Percentiles rank a stretch among this genome's conserved stretches.
Evolutionary conservation across 2,113 vertebrate genomes (phyloP).

Genomic region (Ornithorhynchus anatinus): DNA sequence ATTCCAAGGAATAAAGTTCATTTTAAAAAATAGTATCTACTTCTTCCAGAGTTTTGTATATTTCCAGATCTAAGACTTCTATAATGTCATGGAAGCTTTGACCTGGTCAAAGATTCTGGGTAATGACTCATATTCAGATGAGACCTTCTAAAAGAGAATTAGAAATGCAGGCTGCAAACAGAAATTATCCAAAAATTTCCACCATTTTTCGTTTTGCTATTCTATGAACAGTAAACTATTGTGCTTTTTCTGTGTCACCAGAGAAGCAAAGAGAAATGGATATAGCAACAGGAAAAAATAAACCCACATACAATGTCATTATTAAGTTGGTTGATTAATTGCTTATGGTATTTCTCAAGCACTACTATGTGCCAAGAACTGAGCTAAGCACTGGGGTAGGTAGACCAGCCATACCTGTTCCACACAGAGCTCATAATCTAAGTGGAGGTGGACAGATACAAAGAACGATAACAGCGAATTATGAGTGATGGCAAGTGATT

Average conservation of each 20-base stretch:
- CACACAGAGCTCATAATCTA: too few species aligned
- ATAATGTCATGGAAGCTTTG: neutral
- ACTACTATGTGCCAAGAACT: too few species aligned
- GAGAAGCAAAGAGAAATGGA: neutral
- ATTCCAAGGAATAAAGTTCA: neutral
- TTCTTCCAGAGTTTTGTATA: neutral
- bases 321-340: too few species aligned
- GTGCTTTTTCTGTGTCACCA: too few species aligned
- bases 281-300: neutral
- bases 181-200: conserved; percentile 7
- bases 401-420: too few species aligned
- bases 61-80: neutral
- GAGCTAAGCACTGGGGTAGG: too few species aligned
- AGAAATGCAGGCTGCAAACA: neutral
- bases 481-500: too few species aligned
- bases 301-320: too few species aligned
- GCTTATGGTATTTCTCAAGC: too few species aligned
- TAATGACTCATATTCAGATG: neutral
- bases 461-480: too few species aligned
- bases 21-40: neutral
- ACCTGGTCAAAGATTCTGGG: conserved; percentile 11
- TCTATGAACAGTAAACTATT: too few species aligned
- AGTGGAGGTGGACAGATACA: too few species aligned
- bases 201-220: conserved; percentile 35
- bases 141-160: neutral